These are phyloP conservation scores for Venturia canescens DNA, from an alignment of 1,140 invertebrate genomes.

Conservation along the genomic window DNA sequence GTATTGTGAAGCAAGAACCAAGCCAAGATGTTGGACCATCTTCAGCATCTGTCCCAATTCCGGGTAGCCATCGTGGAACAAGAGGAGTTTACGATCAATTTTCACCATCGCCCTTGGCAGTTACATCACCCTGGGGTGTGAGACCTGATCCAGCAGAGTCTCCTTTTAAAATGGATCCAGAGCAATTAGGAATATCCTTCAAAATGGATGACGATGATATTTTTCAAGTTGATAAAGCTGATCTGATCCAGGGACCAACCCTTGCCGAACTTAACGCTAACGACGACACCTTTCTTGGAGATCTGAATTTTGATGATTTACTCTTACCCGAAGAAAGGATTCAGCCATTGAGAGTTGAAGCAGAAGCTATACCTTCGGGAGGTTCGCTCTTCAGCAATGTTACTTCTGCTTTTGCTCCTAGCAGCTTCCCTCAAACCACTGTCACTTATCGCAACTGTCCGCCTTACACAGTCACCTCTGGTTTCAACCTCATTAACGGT, in stretches of 20 bases:
- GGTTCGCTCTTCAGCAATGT: constrained; percentile 61
- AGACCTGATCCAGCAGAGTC: constrained; percentile 66
- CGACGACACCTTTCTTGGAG: constrained; percentile 87
- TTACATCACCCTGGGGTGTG: constrained; percentile 65
- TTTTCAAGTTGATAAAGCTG: constrained; percentile 92
- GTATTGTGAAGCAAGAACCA: constrained; percentile 68
- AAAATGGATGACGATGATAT: constrained; percentile 93
- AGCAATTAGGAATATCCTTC: constrained; percentile 75
- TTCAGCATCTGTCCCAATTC: constrained; percentile 74
- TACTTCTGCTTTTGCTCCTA: constrained; percentile 63
- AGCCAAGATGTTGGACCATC: constrained; percentile 66
- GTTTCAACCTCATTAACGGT: constrained; percentile 65
- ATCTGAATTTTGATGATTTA: constrained; percentile 91
- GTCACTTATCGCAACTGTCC: constrained; percentile 63
- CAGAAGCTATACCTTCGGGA: constrained; percentile 53
- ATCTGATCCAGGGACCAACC: constrained; percentile 89
- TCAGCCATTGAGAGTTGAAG: constrained; percentile 60
- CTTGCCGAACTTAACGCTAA: constrained; percentile 92
- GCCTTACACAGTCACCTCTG: constrained; percentile 59
- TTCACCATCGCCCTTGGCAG: constrained; percentile 71
- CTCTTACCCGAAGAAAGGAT: constrained; percentile 83
- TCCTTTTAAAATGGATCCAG: constrained; percentile 66
- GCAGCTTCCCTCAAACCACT: constrained; percentile 71
- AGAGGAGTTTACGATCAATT: constrained; percentile 72
- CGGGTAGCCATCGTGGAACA: constrained; percentile 68